Evolutionary conservation across 2,797 vertebrate species (phyloP).

Genomic region (Sebastes variabilis): DNA sequence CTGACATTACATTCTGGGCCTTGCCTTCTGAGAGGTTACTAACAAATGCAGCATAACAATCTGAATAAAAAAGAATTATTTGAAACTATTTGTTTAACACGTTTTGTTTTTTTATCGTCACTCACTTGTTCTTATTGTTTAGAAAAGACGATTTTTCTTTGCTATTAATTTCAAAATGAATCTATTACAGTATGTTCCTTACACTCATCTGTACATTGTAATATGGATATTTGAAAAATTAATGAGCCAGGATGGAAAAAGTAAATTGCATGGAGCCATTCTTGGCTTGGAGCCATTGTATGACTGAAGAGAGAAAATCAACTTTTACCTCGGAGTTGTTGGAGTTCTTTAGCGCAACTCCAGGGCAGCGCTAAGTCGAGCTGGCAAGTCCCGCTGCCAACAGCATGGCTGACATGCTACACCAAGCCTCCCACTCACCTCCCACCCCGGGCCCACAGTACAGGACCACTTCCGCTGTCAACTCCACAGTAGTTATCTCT

Average conservation of each 20-base stretch:
- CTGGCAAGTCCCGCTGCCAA: conserved; percentile 65
- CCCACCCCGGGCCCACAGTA: conserved; percentile 58
- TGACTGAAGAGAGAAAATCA: conserved; percentile 46
- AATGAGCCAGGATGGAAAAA: conserved; percentile 23
- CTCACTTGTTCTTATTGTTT: not conserved
- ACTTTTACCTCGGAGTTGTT: conserved; percentile 61
- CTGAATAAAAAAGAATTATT: conserved; percentile 19
- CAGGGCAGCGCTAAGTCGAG: conserved; percentile 53
- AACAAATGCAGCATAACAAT: conserved; percentile 29
- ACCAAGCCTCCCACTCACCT: conserved; percentile 76
- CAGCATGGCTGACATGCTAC: conserved; percentile 71
- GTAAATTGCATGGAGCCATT: conserved; percentile 12
- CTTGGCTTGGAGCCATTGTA: conserved; percentile 31
- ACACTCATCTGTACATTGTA: not conserved
- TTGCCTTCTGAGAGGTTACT: conserved; percentile 41
- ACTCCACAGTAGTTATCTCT: conserved; percentile 65
- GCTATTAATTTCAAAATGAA: not conserved
- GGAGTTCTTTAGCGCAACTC: conserved; percentile 60
- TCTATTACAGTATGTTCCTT: not conserved
- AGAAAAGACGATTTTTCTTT: not conserved
- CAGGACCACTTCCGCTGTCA: conserved; percentile 76
- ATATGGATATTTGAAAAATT: not conserved
- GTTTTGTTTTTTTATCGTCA: not conserved
- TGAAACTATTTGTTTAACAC: conserved; percentile 42
- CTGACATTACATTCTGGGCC: conserved; percentile 54